Evolutionary conservation across 2,888 invertebrate species (phyloP).

Genomic region (Celastrina argiolus): DNA sequence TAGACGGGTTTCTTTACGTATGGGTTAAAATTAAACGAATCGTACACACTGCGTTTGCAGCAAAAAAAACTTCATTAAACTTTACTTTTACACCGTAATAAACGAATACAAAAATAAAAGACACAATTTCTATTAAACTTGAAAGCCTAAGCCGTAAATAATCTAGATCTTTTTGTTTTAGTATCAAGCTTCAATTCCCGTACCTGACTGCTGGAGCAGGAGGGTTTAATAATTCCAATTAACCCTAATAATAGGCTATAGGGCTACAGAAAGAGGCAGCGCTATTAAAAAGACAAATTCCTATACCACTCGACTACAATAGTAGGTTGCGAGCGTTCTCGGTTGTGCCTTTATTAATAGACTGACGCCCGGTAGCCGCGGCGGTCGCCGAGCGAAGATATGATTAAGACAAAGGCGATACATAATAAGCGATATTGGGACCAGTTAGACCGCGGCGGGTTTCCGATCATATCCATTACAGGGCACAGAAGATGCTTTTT

Average conservation of each 20-base stretch:
- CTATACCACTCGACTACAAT: conserved; percentile 71
- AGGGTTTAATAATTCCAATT: conserved; percentile 75
- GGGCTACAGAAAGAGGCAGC: conserved; percentile 55
- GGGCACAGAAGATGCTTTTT: conserved; percentile 22
- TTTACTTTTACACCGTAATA: background rate
- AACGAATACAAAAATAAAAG: conserved; percentile 6
- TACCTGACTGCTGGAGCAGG: conserved; percentile 65
- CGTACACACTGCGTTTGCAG: background rate
- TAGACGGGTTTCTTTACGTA: too few species aligned
- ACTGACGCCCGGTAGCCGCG: conserved; percentile 67
- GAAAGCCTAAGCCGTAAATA: conserved; percentile 15
- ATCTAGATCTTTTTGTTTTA: conserved; percentile 18
- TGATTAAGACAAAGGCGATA: conserved; percentile 75
- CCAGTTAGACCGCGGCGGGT: conserved; percentile 65
- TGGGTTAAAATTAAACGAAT: too few species aligned
- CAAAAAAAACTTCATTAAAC: background rate
- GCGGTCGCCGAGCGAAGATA: conserved; percentile 66
- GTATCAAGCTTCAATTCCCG: conserved; percentile 39
- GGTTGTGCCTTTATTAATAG: conserved; percentile 70
- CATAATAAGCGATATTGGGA: conserved; percentile 74
- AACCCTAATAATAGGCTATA: conserved; percentile 74
- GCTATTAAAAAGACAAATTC: conserved; percentile 78
- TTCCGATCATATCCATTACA: conserved; percentile 60
- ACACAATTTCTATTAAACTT: conserved; percentile 16
- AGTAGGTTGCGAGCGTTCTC: conserved; percentile 69